Percentiles rank a stretch among this genome's conserved stretches.
Evolutionary conservation across 2,113 vertebrate genomes (phyloP).

Genomic region (Neolamprologus sp.): DNA sequence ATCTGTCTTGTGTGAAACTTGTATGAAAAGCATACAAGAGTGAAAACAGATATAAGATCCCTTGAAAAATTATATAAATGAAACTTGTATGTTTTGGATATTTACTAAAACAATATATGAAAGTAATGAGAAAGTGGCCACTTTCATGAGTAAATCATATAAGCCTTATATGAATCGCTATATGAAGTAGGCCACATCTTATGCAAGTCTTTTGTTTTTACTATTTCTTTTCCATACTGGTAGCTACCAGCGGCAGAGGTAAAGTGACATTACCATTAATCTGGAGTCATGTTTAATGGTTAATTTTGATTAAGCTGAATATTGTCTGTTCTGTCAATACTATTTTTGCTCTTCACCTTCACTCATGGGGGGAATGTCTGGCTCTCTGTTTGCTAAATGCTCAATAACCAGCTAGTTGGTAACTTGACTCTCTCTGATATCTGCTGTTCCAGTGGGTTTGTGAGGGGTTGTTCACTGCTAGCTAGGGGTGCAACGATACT

Average conservation of each 20-base stretch:
- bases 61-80: not conserved
- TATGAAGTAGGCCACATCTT: not conserved
- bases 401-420: not conserved
- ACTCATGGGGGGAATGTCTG: not conserved
- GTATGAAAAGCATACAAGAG: not conserved
- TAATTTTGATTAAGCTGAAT: not conserved
- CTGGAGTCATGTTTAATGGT: not conserved
- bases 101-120: not conserved
- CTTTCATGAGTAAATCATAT: not conserved
- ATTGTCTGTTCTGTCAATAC: not conserved
- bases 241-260: not conserved
- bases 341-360: not conserved
- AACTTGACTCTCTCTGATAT: not conserved
- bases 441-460: too few relatives aligned
- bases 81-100: not conserved
- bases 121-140: not conserved
- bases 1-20: not conserved
- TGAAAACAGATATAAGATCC: not conserved
- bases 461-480: too few relatives aligned
- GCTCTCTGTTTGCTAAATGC: not conserved
- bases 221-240: not conserved
- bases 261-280: not conserved
- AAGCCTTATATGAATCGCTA: not conserved
- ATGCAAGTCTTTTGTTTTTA: not conserved
- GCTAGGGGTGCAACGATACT: too few relatives aligned